Conservation (phyloP, 2,888 invertebrate species). For the Drosophila melanocephala region DNA sequence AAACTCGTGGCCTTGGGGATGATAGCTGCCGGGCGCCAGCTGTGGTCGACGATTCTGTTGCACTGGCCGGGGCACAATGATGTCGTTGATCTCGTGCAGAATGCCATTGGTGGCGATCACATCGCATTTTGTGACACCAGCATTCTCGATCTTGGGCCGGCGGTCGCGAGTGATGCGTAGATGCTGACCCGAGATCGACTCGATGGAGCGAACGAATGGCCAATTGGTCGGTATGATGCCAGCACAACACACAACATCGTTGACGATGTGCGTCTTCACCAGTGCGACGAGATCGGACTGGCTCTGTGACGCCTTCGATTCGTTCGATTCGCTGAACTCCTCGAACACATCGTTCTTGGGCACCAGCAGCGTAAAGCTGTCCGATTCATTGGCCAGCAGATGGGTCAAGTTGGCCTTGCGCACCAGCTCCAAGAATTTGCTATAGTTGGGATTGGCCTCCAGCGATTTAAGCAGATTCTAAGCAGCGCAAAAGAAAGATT, state of each 20-base stretch:
- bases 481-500: not conserved
- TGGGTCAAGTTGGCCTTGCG: constrained; percentile 83
- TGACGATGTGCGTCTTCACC: constrained; percentile 84
- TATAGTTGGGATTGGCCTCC: constrained; percentile 84
- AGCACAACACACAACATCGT: constrained; percentile 85
- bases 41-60: constrained; percentile 65
- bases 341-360: constrained; percentile 85
- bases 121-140: constrained; percentile 85
- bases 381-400: constrained; percentile 77
- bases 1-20: constrained; percentile 62
- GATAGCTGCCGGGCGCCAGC: constrained; percentile 47
- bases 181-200: constrained; percentile 82
- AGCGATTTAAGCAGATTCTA: constrained; percentile 82
- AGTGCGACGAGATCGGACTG: constrained; percentile 75
- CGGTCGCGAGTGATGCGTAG: constrained; percentile 84
- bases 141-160: constrained; percentile 85
- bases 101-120: constrained; percentile 84
- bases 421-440: constrained; percentile 84
- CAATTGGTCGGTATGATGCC: constrained; percentile 85
- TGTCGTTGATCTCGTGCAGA: constrained; percentile 85
- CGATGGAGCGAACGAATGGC: constrained; percentile 85
- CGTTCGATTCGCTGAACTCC: constrained; percentile 80
- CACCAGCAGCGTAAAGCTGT: constrained; percentile 83
- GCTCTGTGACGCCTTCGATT: constrained; percentile 65
- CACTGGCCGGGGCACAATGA: constrained; percentile 76